These are phyloP conservation scores for Eudasyphora cyanicolor DNA, from an alignment of 2,888 invertebrate species.

Conservation along the genomic window DNA sequence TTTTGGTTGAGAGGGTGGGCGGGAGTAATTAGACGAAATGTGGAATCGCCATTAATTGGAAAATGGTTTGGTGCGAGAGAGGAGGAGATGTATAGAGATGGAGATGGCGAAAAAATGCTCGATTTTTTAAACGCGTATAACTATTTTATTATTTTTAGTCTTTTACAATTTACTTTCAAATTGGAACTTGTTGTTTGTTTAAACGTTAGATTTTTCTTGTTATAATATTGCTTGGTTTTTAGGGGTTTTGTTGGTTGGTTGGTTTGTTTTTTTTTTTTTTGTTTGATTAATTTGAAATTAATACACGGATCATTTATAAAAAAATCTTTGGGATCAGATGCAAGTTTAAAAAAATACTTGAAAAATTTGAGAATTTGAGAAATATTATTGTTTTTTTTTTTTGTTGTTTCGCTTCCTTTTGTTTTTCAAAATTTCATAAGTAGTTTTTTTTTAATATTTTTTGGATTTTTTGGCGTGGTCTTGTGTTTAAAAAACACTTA, in stretches of 20 bases:
- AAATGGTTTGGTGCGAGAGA: background rate
- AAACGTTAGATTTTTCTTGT: slow-evolving; percentile 37
- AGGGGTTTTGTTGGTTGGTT: slow-evolving; percentile 56
- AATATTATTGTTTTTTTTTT: slow-evolving; percentile 37
- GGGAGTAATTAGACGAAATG: background rate
- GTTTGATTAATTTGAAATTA: slow-evolving; percentile 56
- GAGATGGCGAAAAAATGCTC: background rate
- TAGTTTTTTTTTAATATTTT: slow-evolving; percentile 52
- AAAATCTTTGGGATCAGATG: slow-evolving; percentile 66
- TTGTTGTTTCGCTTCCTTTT: background rate
- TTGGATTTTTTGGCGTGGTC: slow-evolving; percentile 65
- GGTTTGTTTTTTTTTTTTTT: too few relatives aligned
- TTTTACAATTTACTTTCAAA: slow-evolving; percentile 59
- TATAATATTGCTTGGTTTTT: slow-evolving; percentile 61
- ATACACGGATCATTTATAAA: slow-evolving; percentile 60
- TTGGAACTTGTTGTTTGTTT: slow-evolving; percentile 59
- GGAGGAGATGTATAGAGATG: background rate
- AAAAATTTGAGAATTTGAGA: slow-evolving; percentile 59
- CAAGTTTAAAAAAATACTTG: slow-evolving; percentile 62
- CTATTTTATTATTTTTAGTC: slow-evolving; percentile 49
- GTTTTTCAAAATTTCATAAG: slow-evolving; percentile 46
- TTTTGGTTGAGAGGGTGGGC: background rate
- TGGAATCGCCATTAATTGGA: background rate
- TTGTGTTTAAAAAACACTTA: slow-evolving; percentile 63
- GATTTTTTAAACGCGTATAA: slow-evolving; percentile 60